Evolutionary conservation across 2,797 vertebrate species (phyloP).

Genomic region (Austrolebias charrua): DNA sequence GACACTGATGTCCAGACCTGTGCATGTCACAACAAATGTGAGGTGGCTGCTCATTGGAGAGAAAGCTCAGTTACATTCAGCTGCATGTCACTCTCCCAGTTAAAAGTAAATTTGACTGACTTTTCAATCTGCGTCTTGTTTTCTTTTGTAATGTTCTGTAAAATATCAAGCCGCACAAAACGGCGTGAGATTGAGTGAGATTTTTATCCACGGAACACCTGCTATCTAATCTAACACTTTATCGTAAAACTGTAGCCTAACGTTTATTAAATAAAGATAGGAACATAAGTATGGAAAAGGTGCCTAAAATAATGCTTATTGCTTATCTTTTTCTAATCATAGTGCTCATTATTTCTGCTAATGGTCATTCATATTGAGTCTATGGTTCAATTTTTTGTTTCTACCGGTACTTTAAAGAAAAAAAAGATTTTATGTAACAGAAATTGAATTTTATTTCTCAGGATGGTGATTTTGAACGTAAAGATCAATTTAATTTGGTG

Average conservation of each 20-base stretch:
- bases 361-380: too few species aligned
- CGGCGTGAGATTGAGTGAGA: not conserved
- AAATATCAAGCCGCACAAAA: not conserved
- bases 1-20: conserved; percentile 46
- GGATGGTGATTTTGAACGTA: not conserved
- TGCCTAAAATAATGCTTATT: too few species aligned
- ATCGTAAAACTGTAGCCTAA: not conserved
- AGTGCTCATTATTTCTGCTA: too few species aligned
- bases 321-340: too few species aligned
- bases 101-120: not conserved
- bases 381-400: too few species aligned
- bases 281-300: too few species aligned
- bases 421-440: not conserved
- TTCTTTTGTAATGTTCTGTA: not conserved
- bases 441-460: not conserved
- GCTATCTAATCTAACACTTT: not conserved
- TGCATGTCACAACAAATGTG: conserved; percentile 60
- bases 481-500: not conserved
- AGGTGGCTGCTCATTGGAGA: conserved; percentile 34
- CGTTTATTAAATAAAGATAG: too few species aligned
- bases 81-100: not conserved
- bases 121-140: not conserved
- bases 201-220: not conserved
- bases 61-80: conserved; percentile 27
- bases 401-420: too few species aligned